Evolutionary conservation across 2,888 invertebrate genomes (phyloP), one percentile per base, ranked within the genome.

Genomic region (Agrochola lychnidis): DNA sequence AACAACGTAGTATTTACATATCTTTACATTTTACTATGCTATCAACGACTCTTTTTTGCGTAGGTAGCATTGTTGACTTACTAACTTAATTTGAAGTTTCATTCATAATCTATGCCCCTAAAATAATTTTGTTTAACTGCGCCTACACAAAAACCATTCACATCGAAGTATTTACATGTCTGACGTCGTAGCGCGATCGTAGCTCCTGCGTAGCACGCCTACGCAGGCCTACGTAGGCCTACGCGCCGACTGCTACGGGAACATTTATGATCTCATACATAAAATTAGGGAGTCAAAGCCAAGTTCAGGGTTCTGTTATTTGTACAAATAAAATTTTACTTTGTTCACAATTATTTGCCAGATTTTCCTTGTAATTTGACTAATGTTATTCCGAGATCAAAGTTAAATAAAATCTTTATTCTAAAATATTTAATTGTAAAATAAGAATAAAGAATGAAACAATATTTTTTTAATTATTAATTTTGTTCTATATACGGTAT

Each of bases 191-290:
- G 73, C 76, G 51, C 42, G 7, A 9, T 59, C 62, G 78, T 73
- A 77, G 77, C 72, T 57, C 66, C 56, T 69, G 62, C 78, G 82
- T 82, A 79, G 79, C 63, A 61, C 71, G 64, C 73, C 76, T 79
- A 79, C 76, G 66, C 64, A 45, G 19, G 78, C 57, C 72, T 71
- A 76, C 57, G 73, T 45, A 57, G 53, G 42, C 48, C 61, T 75
- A 73, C 30, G 63, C 51, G 42, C 48, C 30, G 30, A 42, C 40
- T 45, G 64, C 74, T 70, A 48, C 51, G 36, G 67, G 51, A 68
- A 68, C 25, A 45, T 71, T 70, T 59, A 62, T 36, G 36, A 57
- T 25, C 16, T 25, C 40, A 61, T 22, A 70, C 22, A 67, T 48
- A 67, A 73, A 79, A 79, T 66, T 76, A 70, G 25, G 56, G 10